These are phyloP conservation scores for Enteromius viviparus DNA, from an alignment of 2,797 vertebrate species.

Conservation along the genomic window DNA sequence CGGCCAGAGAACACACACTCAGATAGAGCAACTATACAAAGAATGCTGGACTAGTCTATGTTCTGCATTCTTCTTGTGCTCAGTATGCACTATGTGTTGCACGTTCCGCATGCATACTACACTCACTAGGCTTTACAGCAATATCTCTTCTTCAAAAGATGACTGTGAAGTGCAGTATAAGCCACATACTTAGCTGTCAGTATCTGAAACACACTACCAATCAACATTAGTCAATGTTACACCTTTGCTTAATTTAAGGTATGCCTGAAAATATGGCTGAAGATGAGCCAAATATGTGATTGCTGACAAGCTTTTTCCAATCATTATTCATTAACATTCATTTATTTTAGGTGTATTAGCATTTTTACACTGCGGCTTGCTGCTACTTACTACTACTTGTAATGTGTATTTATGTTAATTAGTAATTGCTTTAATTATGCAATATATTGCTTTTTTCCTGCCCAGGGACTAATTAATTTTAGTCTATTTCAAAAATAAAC, in stretches of 20 bases:
- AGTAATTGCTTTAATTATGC: not conserved
- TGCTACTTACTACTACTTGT: not conserved
- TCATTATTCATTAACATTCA: not conserved
- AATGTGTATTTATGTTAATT: not conserved
- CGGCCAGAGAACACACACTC: conserved; percentile 41
- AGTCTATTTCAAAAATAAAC: not conserved
- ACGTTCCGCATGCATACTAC: not conserved
- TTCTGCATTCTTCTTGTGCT: not conserved
- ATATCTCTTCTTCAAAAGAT: not conserved
- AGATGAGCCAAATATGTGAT: not conserved
- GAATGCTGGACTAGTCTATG: not conserved
- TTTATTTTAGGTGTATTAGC: not conserved
- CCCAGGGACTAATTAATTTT: not conserved
- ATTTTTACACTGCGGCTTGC: not conserved
- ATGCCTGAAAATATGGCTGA: not conserved
- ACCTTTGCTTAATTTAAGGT: not conserved
- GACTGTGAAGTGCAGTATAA: not conserved
- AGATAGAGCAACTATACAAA: conserved; percentile 18
- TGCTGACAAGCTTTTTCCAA: not conserved
- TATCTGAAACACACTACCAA: not conserved
- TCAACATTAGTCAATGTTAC: not conserved
- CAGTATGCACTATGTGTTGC: not conserved
- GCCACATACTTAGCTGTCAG: not conserved
- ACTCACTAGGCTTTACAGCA: not conserved
- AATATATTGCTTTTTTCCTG: not conserved